Evolutionary conservation across 2,113 vertebrate species (phyloP).

Genomic region (Oreochromis niloticus): DNA sequence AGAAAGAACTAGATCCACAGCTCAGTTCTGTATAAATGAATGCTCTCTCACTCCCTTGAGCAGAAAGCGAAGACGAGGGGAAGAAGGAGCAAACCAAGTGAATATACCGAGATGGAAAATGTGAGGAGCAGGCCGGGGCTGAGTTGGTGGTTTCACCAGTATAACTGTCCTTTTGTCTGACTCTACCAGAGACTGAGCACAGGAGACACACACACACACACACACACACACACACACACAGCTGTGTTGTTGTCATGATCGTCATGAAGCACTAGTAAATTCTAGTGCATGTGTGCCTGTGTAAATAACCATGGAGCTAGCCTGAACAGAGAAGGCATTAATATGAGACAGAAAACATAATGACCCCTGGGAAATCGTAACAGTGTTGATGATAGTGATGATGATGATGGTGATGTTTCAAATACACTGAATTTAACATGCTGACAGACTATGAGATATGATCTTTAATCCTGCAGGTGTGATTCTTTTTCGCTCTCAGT

Average conservation of each 20-base stretch:
- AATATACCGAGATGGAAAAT: constrained; percentile 54
- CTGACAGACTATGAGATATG: neutral
- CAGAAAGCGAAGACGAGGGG: constrained; percentile 16
- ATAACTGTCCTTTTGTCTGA: constrained; percentile 60
- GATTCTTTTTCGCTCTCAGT: neutral
- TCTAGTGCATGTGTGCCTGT: neutral
- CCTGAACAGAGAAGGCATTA: neutral
- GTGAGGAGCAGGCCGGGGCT: constrained; percentile 27
- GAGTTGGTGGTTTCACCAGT: constrained; percentile 44
- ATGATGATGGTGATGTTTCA: neutral
- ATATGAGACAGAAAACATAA: neutral
- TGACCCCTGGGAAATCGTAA: neutral
- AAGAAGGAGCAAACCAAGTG: constrained; percentile 7
- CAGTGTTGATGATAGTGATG: neutral
- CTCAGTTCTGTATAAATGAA: neutral
- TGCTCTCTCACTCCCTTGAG: constrained; percentile 16
- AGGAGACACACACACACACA: neutral
- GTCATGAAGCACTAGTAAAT: neutral
- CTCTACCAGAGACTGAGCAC: neutral
- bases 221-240: neutral
- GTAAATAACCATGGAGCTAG: neutral
- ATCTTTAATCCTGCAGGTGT: neutral
- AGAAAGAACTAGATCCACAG: neutral
- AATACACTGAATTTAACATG: neutral
- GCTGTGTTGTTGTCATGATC: constrained; percentile 17